Base-by-base conservation (phyloP, 2,113 vertebrate genomes). In the Dermatemys mawii region DNA sequence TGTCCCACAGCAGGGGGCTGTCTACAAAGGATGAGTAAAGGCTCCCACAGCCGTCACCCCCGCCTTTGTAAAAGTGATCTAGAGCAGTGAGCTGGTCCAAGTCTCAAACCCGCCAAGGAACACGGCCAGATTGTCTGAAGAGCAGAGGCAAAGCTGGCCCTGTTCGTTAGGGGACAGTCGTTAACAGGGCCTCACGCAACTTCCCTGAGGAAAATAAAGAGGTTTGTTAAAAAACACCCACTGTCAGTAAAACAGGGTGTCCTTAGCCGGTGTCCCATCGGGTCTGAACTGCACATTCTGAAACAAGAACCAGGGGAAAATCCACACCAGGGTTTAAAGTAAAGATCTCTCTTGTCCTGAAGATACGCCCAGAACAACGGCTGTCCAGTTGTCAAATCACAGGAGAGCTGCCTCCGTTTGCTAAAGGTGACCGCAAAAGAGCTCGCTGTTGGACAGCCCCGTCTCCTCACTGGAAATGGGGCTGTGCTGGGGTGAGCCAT, bases 401-500 rank as follows among this genome's bases (percentile, higher is more conserved):
- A 29, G 4, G 83, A 57, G 48, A 50, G 81, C 3, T n/a, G 46
- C 63, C 11, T 35, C 53, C 0, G 79, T 26, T 84, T 0, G 0
- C 11, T 35, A 60, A 60, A 32, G 57, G 5, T 41, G 16, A 11
- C 19, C 46, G 35, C 26, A 1, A 6, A 29, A 38, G 44, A 60
- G 57, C 29, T 60, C 12, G 16, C 60, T 16, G 0, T 19, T n/a
- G 35, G 60, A 16, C 48, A 9, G 19, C 8, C 16, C 35, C 11
- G 19, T 35, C 60, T 63, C 60, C 60, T 63, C 32, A 63, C 35
- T 8, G 32, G 57, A 29, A 60, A 60, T 12, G 29, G 55, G 57
- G 57, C 57, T 60, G 57, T 6, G 13, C 57, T 12, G 13, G 32
- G 32, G 57, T 63, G 57, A 32, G 32, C 60, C 14, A 63, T 16